Percentiles rank a stretch among this genome's conserved stretches.
phyloP scores from a whole-genome alignment of 2,888 invertebrate species.

The Chymomyza fuscimana region DNA sequence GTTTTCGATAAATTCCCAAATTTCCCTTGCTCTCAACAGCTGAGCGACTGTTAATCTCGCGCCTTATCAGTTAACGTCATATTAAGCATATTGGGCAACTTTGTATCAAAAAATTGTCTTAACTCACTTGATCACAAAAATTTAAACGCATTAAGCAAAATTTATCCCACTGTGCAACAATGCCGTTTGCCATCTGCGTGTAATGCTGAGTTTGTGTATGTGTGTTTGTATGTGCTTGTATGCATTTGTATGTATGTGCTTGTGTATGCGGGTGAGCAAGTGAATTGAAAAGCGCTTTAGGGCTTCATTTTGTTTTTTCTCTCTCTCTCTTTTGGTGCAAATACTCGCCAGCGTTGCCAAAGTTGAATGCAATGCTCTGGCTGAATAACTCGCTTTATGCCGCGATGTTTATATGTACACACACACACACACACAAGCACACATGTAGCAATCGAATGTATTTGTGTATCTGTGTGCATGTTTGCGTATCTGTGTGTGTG shows the following conservation, averaged over 20 bases:
- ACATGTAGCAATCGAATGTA: background rate
- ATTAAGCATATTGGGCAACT: too few relatives aligned
- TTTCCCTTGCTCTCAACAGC: too few relatives aligned
- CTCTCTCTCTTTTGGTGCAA: conserved; percentile 17
- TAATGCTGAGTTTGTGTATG: background rate
- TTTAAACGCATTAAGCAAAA: too few relatives aligned
- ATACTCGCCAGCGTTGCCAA: background rate
- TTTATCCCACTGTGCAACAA: too few relatives aligned
- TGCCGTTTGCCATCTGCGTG: too few relatives aligned
- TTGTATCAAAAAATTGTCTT: too few relatives aligned
- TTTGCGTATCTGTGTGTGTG: conserved; percentile 26
- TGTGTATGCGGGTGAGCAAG: conserved; percentile 10
- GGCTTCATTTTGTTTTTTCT: conserved; percentile 26
- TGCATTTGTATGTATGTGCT: background rate
- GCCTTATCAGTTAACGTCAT: too few relatives aligned
- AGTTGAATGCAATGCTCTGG: background rate
- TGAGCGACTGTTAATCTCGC: too few relatives aligned
- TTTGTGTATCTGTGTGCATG: conserved; percentile 22
- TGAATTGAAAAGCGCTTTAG: conserved; percentile 61
- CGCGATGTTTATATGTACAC: conserved; percentile 14
- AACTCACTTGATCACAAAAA: too few relatives aligned
- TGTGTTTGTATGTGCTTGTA: background rate
- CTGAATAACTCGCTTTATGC: conserved; percentile 1
- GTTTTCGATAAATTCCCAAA: too few relatives aligned
- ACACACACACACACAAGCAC: conserved; percentile 1